Base-by-base conservation (phyloP, 2,113 vertebrate genomes). In the Mus pahari region DNA sequence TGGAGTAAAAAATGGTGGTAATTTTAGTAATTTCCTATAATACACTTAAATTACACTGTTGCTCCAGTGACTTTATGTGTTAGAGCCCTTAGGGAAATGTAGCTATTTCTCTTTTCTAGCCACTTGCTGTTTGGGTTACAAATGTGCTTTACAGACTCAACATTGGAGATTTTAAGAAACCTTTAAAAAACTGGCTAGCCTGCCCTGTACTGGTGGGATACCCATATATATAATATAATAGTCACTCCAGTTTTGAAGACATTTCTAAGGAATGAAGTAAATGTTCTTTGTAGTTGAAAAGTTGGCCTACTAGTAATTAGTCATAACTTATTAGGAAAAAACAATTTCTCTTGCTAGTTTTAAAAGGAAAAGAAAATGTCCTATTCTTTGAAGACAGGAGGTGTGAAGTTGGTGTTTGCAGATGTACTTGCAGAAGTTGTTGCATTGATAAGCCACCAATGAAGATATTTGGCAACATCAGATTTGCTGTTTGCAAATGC, bases 1-100 rank as follows among this genome's bases (percentile, higher is more conserved):
- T 42, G 39, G 45, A 91, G 16, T 19, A 82, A 45, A 22, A 89
- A 96, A 58, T 86, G 14, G 53, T 28, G 31, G 74, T 12, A 78
- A 90, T 92, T 95, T 96, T 48, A 71, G 45, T 89, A 90, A 96
- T 94, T 96, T 96, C 11, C 48, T 96, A 1, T 94, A 94, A 94
- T 92, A 42, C 1, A 77, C 60, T 75, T 94, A 92, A 94, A 77
- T 96, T 95, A 60, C 14, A 36, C 81, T 83, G 24, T 78, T 96
- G 68, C 42, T 96, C 95, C 64, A 33, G 58, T 88, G 71, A 88
- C 33, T 90, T 90, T 95, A 86, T 73, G 48, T 79, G 48, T 92
- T 91, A 91, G 82, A 94, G 70, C 2, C 36, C 62, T 93, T 96
- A 78, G 39, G 90, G 77, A 92, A 94, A 96, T 62, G 36, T 0